Conservation (phyloP, 2,888 invertebrate genomes). For the Agrotis clavis region DNA sequence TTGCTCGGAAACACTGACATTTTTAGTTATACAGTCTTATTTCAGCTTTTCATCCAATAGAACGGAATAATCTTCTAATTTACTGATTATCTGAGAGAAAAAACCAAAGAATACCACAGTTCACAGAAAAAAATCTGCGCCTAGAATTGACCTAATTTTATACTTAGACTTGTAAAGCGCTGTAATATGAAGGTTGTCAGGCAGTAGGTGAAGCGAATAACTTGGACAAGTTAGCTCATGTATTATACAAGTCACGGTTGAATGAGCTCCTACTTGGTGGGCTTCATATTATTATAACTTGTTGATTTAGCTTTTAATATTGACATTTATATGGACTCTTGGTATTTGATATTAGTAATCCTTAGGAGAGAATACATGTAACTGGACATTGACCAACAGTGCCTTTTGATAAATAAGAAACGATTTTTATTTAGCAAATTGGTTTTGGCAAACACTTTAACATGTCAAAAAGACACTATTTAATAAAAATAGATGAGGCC, state of each 20-base stretch:
- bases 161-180: background rate
- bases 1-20: too few species aligned
- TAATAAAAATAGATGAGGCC: too few species aligned
- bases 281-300: constrained; percentile 15
- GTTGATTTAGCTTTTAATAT: background rate
- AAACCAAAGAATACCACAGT: too few species aligned
- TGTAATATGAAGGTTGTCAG: background rate
- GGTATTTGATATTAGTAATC: background rate
- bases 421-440: too few species aligned
- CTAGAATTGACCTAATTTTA: background rate
- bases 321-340: background rate
- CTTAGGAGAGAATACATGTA: background rate
- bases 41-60: too few species aligned
- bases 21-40: too few species aligned
- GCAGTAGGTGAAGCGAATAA: background rate
- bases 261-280: background rate
- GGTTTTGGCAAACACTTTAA: too few species aligned
- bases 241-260: constrained; percentile 1
- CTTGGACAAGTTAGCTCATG: constrained; percentile 18
- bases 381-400: background rate
- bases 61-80: too few species aligned
- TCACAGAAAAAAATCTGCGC: too few species aligned
- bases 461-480: too few species aligned
- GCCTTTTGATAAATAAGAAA: too few species aligned
- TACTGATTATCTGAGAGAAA: too few species aligned